phyloP scores from a whole-genome alignment of 1,140 invertebrate species.

The Calycopis cecrops region DNA sequence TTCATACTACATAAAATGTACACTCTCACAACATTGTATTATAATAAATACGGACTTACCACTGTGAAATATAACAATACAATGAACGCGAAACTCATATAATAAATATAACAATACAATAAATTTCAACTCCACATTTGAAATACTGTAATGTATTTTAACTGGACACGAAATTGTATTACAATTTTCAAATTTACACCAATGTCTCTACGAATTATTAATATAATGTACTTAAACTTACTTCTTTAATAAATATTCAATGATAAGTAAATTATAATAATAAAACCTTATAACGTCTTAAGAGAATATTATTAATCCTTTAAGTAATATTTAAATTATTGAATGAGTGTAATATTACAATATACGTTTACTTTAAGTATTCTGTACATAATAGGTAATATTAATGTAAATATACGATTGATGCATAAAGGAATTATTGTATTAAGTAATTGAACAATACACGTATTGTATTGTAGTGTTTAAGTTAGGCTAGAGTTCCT shows the following conservation, averaged over 20 bases:
- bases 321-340: too few relatives aligned
- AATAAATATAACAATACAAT: not conserved
- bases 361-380: not conserved
- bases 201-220: slow-evolving; percentile 6
- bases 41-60: too few relatives aligned
- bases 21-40: too few relatives aligned
- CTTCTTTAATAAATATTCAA: not conserved
- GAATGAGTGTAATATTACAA: not conserved
- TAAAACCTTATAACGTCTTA: slow-evolving; percentile 1
- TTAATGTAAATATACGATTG: slow-evolving; percentile 39
- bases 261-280: slow-evolving; percentile 25
- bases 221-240: not conserved
- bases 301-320: too few relatives aligned
- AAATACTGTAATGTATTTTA: not conserved
- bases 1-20: too few relatives aligned
- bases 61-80: too few relatives aligned
- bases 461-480: slow-evolving; percentile 20
- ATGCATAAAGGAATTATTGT: slow-evolving; percentile 61
- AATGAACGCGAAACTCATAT: not conserved
- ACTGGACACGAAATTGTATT: not conserved
- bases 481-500: slow-evolving; percentile 55
- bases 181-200: slow-evolving; percentile 4
- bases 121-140: not conserved
- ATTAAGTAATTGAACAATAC: slow-evolving; percentile 25
- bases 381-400: slow-evolving; percentile 3